Base-by-base conservation (phyloP, 1,140 invertebrate species). In the Hylaeus anthracinus region DNA sequence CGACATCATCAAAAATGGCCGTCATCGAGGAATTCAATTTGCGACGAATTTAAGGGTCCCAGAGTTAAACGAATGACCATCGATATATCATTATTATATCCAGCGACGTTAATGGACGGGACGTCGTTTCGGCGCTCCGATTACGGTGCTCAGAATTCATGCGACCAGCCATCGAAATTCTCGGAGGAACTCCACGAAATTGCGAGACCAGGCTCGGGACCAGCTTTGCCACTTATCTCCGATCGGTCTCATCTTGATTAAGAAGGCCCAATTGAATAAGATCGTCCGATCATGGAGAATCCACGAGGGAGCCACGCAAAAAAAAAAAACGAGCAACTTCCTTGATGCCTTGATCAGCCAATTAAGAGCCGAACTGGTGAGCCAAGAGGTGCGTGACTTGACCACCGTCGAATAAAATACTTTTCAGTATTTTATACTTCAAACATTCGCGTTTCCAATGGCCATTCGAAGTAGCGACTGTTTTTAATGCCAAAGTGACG, bases 251-350 rank as follows among this genome's bases (percentile, higher is more conserved):
- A 81, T 72, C 79, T 82, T 64, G 79, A 85, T 86, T 83, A 73
- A 84, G 78, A 64, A 74, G 64, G 76, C 48, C 79, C 83, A 71
- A 85, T 85, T 85, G 83, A 86, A 85, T 78, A 78, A 82, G 83
- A 72, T 85, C 73, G 82, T 41, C 73, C 84, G 71, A 85, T 85
- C 83, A 65, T 61, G 64, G 74, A 39, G 83, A 85, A 85, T 86
- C 77, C 83, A 84, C 73, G 79, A 74, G 70, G 51, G 70, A 76
- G 58, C 26, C 55, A 56, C 12, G 71, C 71, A 0, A 26, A 26
- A 86, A 86, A 86, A 86, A 86, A 58, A 86, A 85, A 86, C 74
- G 51, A 82, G 71, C 26, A 85, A 82, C 75, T 85, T 67, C 70
- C 79, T 58, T 70, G 79, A 82, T 86, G 83, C 65, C 65, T 78